Evolutionary conservation across 2,113 vertebrate species (phyloP), one percentile per base, ranked within the genome.

Genomic region (Plecotus auritus): DNA sequence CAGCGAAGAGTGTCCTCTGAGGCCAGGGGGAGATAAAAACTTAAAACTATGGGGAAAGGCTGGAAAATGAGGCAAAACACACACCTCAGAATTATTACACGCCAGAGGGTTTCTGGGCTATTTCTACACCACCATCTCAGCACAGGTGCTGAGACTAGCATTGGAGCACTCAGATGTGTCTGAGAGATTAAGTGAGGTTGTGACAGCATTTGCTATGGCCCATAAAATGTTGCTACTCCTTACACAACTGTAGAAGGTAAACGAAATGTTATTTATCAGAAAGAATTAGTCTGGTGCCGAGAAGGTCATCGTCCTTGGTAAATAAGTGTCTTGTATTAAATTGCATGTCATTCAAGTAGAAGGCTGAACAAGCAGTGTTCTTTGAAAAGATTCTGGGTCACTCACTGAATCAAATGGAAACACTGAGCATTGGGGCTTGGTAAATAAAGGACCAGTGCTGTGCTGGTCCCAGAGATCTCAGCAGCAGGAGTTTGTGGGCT

Each of bases 181-280:
- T n/a, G 9, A 20, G 20, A 61, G 26, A 8, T 0, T 5, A 22
- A 73, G 56, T 1, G 26, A 30, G 9, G 35, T 7, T 5, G 0
- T 18, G 3, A 18, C 9, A 12, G 35, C 37, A 28, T 9, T 85
- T 26, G 45, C 37, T 32, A 4, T 1, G 49, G 66, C 12, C 32
- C n/a, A 6, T 13, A 32, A 51, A 12, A 45, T n/a, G 32, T 14
- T 9, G 1, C 45, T 23, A 5, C 9, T 42, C 59, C n/a, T 69
- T 30, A 26, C 56, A n/a, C 49, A n/a, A 7, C n/a, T 6, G 6
- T 28, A 9, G 9, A 22, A 22, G 66, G 67, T 42, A 22, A 49
- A 76, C 42, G 42, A 83, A 61, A 42, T 12, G 5, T 45, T 40
- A 40, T 40, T 30, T 9, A 22, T 8, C 20, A 16, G 61, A 14